phyloP scores from a whole-genome alignment of 1,140 invertebrate genomes.

The Megalopta genalis region DNA sequence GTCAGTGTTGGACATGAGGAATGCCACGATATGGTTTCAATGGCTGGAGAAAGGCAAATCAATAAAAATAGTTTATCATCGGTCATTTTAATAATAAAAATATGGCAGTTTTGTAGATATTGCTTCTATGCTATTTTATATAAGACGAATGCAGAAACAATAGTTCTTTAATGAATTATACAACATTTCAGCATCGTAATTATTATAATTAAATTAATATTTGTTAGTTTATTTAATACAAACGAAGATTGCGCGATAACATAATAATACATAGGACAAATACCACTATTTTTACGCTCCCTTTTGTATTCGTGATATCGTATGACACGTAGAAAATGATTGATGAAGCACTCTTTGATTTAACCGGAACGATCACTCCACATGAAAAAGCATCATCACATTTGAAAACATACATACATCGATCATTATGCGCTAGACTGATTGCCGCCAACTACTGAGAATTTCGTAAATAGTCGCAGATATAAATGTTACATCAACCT shows the following conservation, averaged over 20 bases:
- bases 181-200: too few relatives aligned
- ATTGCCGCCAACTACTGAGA: background rate
- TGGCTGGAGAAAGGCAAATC: background rate
- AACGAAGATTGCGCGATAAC: too few relatives aligned
- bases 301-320: background rate
- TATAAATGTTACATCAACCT: background rate
- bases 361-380: background rate
- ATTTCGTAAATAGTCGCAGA: background rate
- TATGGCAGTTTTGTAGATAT: too few relatives aligned
- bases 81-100: too few relatives aligned
- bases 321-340: background rate
- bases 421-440: background rate
- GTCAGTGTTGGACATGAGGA: background rate
- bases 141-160: too few relatives aligned
- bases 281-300: background rate
- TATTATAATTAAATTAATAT: too few relatives aligned
- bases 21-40: background rate
- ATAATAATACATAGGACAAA: background rate
- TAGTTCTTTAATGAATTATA: too few relatives aligned
- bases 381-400: background rate
- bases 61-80: background rate
- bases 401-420: background rate
- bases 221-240: too few relatives aligned
- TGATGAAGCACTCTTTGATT: constrained; percentile 2
- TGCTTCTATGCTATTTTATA: too few relatives aligned